Base-by-base conservation (phyloP, 2,797 vertebrate species). In the Champsocephalus gunnari region DNA sequence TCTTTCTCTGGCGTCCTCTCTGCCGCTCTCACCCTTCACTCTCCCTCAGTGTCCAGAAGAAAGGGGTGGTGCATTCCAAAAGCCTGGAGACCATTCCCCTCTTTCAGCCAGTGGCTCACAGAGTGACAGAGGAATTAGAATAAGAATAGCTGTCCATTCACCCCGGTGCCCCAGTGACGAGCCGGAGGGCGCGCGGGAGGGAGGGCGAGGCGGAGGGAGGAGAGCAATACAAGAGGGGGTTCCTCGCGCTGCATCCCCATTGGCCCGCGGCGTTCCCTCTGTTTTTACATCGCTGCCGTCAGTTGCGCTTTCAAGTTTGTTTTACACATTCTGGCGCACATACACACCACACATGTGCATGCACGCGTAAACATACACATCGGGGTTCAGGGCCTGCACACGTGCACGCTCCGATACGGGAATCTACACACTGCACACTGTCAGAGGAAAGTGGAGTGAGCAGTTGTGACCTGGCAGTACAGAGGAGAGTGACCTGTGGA, bases 81-180 rank as follows among this genome's bases (percentile, higher is more conserved):
- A 79, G 87, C 91, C 79, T 88, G 84, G 88, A 92, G 85, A 90
- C 87, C 84, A 67, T 87, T 92, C 92, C 89, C 93, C 94, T 96
- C 95, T 97, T 97, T 96, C 92, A 96, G 88, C 86, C 89, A 86
- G 88, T 75, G 88, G 90, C 90, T 91, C 90, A 74, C 79, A 92
- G 93, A 95, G 94, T 95, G 95, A 96, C 95, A 94, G 94, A 83
- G 80, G 83, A 90, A 96, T 98, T 98, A 97, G 96, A 97, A 98
- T 98, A 96, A 96, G 95, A 97, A 97, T 97, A 81, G 89, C 87
- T 93, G 87, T 77, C 89, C 88, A 88, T 92, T 93, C 94, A 94
- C 87, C 90, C 90, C 92, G 88, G 84, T 87, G 91, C 92, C 88
- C 89, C 80, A 74, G 87, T 92, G 92, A 92, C 80, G 77, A 87